Evolutionary conservation across 1,140 invertebrate species (phyloP).

Genomic region (Macrobrachium rosenbergii): DNA sequence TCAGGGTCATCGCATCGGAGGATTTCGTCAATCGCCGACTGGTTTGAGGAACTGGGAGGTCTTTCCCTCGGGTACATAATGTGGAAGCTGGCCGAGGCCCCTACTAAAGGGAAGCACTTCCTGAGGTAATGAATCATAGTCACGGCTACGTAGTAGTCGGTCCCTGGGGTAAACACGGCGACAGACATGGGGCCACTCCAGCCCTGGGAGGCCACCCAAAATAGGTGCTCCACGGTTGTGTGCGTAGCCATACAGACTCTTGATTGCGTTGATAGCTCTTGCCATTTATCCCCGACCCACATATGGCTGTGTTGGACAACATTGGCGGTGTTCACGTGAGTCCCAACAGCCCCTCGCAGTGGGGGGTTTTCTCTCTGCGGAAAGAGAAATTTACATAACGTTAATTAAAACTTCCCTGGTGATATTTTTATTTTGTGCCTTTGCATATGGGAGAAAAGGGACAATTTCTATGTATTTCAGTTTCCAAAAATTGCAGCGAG

Average conservation of each 20-base stretch:
- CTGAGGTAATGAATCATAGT: neutral
- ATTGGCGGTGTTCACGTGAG: too few relatives aligned
- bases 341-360: too few relatives aligned
- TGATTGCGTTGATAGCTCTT: neutral
- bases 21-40: neutral
- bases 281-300: neutral
- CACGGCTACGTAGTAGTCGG: neutral
- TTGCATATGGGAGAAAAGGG: too few relatives aligned
- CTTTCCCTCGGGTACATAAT: neutral
- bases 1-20: neutral
- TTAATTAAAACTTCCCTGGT: too few relatives aligned
- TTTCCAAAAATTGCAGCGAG: too few relatives aligned
- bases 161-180: neutral
- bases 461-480: too few relatives aligned
- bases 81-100: neutral
- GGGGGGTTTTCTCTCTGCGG: too few relatives aligned
- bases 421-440: too few relatives aligned
- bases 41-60: neutral
- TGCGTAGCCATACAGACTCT: neutral
- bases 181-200: neutral
- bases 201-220: neutral
- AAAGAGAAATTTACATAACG: too few relatives aligned
- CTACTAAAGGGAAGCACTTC: neutral
- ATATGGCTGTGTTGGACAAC: neutral
- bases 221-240: neutral